Base-by-base conservation (phyloP, 2,113 vertebrate species). In the Ptyas mucosa region DNA sequence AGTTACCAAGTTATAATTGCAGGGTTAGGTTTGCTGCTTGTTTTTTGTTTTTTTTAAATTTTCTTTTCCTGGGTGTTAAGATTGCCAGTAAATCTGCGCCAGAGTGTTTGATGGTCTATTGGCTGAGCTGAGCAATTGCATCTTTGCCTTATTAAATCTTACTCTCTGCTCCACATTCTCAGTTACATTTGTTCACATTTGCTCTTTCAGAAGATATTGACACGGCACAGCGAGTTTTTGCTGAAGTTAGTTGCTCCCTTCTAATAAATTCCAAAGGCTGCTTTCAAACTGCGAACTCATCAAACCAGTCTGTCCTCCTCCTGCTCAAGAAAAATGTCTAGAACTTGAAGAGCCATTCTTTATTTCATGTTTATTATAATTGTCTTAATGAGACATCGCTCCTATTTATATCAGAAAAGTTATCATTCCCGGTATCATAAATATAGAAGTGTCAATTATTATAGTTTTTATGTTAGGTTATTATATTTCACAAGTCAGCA, bases 211-310 rank as follows among this genome's bases (percentile, higher is more conserved):
- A 87, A 94, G 93, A 39, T 96, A 93, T 93, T 95, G 92, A 95
- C 90, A 95, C 12, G 93, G 49, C 94, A 94, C 94, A 92, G 26
- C 9, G 88, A 90, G 91, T 93, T 95, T 46, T 94, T 95, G 87
- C 90, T 91, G 94, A 94, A 92, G 91, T 95, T 95, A 92, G 94
- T 95, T 97, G 89, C n/a, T 93, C 90, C 21, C 0, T 5, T 39
- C 53, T 96, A 89, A 94, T 96, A 93, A 94, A 95, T 95, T 93
- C 75, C 64, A 58, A 95, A 81, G 2, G 2, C 15, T 91, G 55
- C 91, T 85, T 43, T 89, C 64, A 64, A 85, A 92, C 89, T 88
- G 34, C 51, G 75, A 54, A 20, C 12, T 94, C 85, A 93, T 91
- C 34, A 86, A 52, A 54, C 86, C 43, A 91, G 1, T 43, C 92